Evolutionary conservation across 2,888 invertebrate genomes (phyloP).

Genomic region (Melipona beecheii): DNA sequence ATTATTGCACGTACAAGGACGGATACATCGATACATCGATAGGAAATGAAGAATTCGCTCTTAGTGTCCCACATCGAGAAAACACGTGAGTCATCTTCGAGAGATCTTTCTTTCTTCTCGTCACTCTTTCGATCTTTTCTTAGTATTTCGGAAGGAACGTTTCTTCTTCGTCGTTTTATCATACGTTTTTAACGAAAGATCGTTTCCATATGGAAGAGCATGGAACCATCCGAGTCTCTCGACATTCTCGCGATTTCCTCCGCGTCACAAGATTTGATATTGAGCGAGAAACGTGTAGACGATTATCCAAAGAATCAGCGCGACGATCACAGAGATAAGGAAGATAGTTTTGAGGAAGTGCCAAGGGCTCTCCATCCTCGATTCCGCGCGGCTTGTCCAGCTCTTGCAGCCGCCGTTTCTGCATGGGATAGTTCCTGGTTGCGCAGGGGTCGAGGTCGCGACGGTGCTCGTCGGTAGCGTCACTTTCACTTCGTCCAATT

Average conservation of each 20-base stretch:
- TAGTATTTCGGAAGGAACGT: neutral
- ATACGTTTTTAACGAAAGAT: neutral
- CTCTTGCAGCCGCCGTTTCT: constrained; percentile 76
- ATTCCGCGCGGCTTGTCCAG: constrained; percentile 59
- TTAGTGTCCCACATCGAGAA: no score
- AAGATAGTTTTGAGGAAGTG: constrained; percentile 85
- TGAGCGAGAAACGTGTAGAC: constrained; percentile 81
- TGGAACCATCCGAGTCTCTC: neutral
- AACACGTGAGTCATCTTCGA: neutral
- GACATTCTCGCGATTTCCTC: neutral
- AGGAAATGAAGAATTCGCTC: neutral
- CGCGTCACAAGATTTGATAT: constrained; percentile 75
- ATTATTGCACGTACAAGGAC: neutral
- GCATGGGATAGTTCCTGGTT: constrained; percentile 69
- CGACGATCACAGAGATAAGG: constrained; percentile 83
- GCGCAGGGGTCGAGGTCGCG: constrained; percentile 67
- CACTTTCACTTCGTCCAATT: constrained; percentile 77
- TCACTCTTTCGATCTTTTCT: neutral
- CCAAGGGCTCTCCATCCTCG: constrained; percentile 85
- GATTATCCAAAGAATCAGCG: constrained; percentile 85
- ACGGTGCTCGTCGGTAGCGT: constrained; percentile 65
- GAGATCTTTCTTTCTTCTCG: neutral
- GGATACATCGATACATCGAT: constrained; percentile 1
- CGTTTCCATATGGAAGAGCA: neutral
- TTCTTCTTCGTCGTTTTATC: neutral